Percentiles rank a stretch among this genome's conserved stretches.
These are phyloP conservation scores for Tangachromis dhanisi DNA, from an alignment of 2,113 vertebrate species.

Conservation along the genomic window DNA sequence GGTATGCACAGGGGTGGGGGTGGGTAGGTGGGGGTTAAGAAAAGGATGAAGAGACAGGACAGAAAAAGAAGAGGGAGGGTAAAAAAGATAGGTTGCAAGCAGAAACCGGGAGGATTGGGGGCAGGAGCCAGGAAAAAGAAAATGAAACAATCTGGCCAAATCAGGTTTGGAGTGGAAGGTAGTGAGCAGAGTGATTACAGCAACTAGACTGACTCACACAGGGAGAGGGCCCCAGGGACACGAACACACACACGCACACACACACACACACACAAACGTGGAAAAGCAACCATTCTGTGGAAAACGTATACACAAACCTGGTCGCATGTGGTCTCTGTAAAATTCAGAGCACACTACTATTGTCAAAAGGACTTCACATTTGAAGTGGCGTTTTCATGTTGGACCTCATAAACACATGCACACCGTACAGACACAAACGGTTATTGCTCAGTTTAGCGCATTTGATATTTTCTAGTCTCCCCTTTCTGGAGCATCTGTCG, in stretches of 20 bases:
- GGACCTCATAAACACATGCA: neutral
- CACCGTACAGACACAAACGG: neutral
- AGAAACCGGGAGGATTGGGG: neutral
- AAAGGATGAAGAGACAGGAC: neutral
- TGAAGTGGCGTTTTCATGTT: neutral
- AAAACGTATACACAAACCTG: constrained; percentile 8
- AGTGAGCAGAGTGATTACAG: constrained; percentile 63
- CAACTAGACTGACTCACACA: constrained; percentile 56
- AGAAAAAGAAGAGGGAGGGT: neutral
- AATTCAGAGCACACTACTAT: constrained; percentile 26
- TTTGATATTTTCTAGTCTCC: constrained; percentile 23
- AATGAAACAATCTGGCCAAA: constrained; percentile 65
- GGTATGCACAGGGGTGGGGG: neutral
- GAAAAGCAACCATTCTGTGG: neutral
- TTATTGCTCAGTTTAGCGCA: constrained; percentile 15
- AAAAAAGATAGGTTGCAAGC: neutral
- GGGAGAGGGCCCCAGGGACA: constrained; percentile 52
- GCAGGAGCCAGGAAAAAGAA: constrained; percentile 17
- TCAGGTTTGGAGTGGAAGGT: constrained; percentile 58
- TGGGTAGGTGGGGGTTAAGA: neutral
- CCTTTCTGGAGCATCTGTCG: constrained; percentile 1
- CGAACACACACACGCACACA: neutral
- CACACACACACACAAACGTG: neutral
- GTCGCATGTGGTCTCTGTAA: constrained; percentile 15
- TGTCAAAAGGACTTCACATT: constrained; percentile 23